Base-by-base conservation (phyloP, 2,797 vertebrate genomes). In the Melanotaenia boesemani region DNA sequence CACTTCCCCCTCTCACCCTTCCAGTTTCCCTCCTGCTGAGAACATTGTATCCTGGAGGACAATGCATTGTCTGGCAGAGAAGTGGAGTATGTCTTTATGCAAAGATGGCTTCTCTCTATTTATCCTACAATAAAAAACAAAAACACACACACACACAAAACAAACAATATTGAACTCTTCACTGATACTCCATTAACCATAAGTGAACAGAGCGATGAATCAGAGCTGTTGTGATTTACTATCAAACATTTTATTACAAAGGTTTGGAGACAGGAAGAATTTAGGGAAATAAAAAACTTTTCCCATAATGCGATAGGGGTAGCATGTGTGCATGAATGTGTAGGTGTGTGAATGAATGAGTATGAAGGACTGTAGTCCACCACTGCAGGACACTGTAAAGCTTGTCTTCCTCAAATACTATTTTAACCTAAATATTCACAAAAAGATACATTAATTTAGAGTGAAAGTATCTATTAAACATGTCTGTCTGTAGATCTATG, bases 371-470 rank as follows among this genome's bases (percentile, higher is more conserved):
- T 90, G 91, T 86, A 88, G 94, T 95, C 90, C 95, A 93, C 84
- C 89, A 93, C 95, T 96, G 95, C 96, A 96, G 95, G 95, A 95
- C 96, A 96, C 95, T 96, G 96, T 97, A 96, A 97, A 96, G 96
- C 96, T 96, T 81, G 97, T 97, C 98, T 99, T 99, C 97, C 97
- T 98, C 69, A 91, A 90, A 95, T 87, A 84, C 90, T 92, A 92
- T 94, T 94, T 93, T 93, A 93, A 91, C 88, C 91, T 85, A 80
- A 93, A 90, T 91, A 86, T 94, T 88, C 93, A 93, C 63, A 94
- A 93, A 91, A 86, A 89, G 76, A 91, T 66, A 88, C 86, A 54
- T 44, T 65, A 73, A 88, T 87, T 86, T 87, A 87, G 87, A 82
- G 50, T 80, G 84, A 83, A 72, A 84, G 32, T 84, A 83, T 91